phyloP scores from a whole-genome alignment of 2,888 invertebrate species.

The Acrobeloides nanus region DNA sequence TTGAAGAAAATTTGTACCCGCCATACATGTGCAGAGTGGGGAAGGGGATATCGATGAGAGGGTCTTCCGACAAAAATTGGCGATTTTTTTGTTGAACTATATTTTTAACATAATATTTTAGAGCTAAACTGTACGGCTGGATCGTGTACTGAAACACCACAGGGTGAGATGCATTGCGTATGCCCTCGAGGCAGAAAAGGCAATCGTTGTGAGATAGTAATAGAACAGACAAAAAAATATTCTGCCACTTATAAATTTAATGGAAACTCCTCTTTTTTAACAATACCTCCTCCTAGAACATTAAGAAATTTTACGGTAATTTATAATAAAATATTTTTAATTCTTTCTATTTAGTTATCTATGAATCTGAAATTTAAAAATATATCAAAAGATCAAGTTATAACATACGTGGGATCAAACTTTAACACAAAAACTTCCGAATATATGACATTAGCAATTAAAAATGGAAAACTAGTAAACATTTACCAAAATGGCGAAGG shows the following conservation, averaged over 20 bases:
- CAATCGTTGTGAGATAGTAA: constrained; percentile 19
- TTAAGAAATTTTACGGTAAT: constrained; percentile 11
- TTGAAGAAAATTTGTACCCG: constrained; percentile 27
- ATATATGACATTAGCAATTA: constrained; percentile 26
- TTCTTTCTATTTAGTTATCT: constrained; percentile 19
- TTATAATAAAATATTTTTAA: background rate
- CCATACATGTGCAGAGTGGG: too few relatives aligned
- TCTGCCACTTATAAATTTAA: constrained; percentile 20
- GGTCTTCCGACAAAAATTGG: too few relatives aligned
- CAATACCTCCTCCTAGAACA: constrained; percentile 15
- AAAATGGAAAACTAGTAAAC: constrained; percentile 24
- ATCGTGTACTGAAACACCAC: constrained; percentile 34
- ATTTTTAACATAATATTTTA: too few relatives aligned
- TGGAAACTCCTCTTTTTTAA: constrained; percentile 20
- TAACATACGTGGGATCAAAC: constrained; percentile 33
- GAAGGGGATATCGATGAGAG: too few relatives aligned
- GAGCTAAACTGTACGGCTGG: constrained; percentile 37
- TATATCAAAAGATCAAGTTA: constrained; percentile 26
- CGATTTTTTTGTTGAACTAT: too few relatives aligned
- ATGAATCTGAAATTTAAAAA: constrained; percentile 25
- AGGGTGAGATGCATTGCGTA: constrained; percentile 31
- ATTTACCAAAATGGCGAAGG: constrained; percentile 21
- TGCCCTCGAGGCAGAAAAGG: constrained; percentile 34
- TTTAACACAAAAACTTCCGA: constrained; percentile 21
- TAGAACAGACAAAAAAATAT: constrained; percentile 8